Percentiles rank a stretch among this genome's conserved stretches.
Conservation (phyloP, 2,113 vertebrate species). For the Carassius auratus region DNA sequence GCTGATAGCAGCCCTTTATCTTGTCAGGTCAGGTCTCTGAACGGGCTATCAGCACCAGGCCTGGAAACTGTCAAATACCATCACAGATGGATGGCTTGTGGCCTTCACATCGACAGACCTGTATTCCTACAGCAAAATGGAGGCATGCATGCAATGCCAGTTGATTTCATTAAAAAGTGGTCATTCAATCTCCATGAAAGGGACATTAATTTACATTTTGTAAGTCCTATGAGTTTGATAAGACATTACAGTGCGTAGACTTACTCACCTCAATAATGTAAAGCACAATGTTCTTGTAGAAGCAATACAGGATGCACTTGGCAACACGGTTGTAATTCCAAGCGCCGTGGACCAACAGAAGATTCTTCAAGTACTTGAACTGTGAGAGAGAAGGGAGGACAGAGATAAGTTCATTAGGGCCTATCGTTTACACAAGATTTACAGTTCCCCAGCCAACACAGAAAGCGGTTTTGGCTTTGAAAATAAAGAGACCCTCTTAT, state of each 20-base stretch:
- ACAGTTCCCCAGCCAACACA: neutral
- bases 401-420: slow-evolving; percentile 7
- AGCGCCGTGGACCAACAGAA: slow-evolving; percentile 95
- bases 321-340: slow-evolving; percentile 98
- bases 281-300: slow-evolving; percentile 99
- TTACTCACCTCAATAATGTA: slow-evolving; percentile 96
- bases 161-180: neutral
- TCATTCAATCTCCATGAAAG: neutral
- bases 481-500: slow-evolving; percentile 60
- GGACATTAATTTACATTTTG: neutral
- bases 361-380: slow-evolving; percentile 99
- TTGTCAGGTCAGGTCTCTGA: slow-evolving; percentile 68
- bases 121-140: slow-evolving; percentile 42
- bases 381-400: slow-evolving; percentile 64
- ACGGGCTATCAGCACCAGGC: slow-evolving; percentile 61
- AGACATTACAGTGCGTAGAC: neutral
- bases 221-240: neutral
- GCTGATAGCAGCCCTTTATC: slow-evolving; percentile 71
- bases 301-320: slow-evolving; percentile 98
- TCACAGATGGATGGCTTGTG: slow-evolving; percentile 48
- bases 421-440: slow-evolving; percentile 16
- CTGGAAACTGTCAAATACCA: slow-evolving; percentile 70
- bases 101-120: slow-evolving; percentile 27
- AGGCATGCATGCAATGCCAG: slow-evolving; percentile 24
- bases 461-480: slow-evolving; percentile 27